Evolutionary conservation across 2,888 invertebrate genomes (phyloP).

Genomic region (Kuschelorhynchus macadamiae): DNA sequence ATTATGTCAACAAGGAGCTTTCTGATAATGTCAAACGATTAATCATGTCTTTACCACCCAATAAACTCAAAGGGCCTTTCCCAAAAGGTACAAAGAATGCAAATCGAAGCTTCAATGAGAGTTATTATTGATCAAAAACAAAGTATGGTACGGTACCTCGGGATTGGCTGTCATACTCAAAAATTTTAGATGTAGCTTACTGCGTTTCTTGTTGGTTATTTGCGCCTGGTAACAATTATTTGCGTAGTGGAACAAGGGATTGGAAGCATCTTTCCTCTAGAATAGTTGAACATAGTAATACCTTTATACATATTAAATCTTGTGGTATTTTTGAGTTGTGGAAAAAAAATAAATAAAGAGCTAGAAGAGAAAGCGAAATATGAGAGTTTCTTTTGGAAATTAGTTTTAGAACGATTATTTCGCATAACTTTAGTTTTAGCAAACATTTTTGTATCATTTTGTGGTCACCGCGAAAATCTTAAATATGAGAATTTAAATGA

Average conservation of each 20-base stretch:
- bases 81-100: constrained; percentile 41
- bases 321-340: constrained; percentile 12
- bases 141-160: constrained; percentile 48
- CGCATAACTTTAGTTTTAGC: constrained; percentile 43
- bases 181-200: constrained; percentile 50
- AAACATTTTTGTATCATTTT: constrained; percentile 47
- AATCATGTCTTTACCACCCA: no score
- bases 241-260: constrained; percentile 43
- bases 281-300: constrained; percentile 9
- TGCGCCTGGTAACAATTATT: constrained; percentile 19
- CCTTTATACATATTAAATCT: constrained; percentile 10
- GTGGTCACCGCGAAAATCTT: constrained; percentile 38
- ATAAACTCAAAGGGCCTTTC: constrained; percentile 23
- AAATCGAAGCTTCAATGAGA: constrained; percentile 51
- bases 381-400: constrained; percentile 49
- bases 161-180: constrained; percentile 52
- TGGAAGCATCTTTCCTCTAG: constrained; percentile 51
- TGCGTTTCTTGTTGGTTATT: constrained; percentile 54
- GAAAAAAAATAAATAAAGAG: constrained; percentile 40
- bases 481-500: constrained; percentile 40
- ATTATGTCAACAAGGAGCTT: no score
- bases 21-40: no score
- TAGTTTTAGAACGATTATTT: constrained; percentile 42
- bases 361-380: constrained; percentile 43
- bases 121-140: constrained; percentile 49